Evolutionary conservation across 1,140 invertebrate species (phyloP).

Genomic region (Bicyclus anynana): DNA sequence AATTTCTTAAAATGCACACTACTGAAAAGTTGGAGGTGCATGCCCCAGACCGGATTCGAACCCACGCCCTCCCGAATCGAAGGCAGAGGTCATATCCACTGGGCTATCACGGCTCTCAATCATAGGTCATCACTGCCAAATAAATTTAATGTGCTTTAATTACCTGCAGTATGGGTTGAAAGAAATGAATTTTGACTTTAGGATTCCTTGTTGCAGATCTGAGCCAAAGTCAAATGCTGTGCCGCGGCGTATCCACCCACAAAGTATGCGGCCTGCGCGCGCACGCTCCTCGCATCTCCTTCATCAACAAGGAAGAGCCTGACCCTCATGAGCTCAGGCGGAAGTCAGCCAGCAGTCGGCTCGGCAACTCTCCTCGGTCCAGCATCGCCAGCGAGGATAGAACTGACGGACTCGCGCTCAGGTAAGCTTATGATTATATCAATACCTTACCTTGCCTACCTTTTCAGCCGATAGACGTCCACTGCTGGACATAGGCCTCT

Average conservation of each 20-base stretch:
- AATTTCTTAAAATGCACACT: too few relatives aligned
- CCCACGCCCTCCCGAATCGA: too few relatives aligned
- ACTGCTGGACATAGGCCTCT: too few relatives aligned
- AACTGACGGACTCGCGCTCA: slow-evolving; percentile 47
- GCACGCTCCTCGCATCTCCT: slow-evolving; percentile 70
- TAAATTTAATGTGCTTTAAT: not conserved
- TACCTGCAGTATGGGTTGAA: too few relatives aligned
- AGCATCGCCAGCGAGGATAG: slow-evolving; percentile 56
- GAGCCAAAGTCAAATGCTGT: slow-evolving; percentile 57
- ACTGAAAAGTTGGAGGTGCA: too few relatives aligned
- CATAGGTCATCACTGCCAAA: too few relatives aligned
- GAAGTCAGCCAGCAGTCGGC: slow-evolving; percentile 79
- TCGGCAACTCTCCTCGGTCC: slow-evolving; percentile 60
- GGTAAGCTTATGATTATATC: not conserved
- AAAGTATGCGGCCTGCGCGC: slow-evolving; percentile 59
- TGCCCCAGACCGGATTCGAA: too few relatives aligned
- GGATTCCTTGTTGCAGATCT: slow-evolving; percentile 46
- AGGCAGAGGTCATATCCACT: too few relatives aligned
- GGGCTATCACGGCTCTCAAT: too few relatives aligned
- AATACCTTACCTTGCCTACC: too few relatives aligned
- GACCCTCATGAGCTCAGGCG: slow-evolving; percentile 71
- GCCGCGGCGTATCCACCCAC: slow-evolving; percentile 55
- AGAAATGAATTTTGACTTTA: too few relatives aligned
- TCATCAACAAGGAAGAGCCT: slow-evolving; percentile 74
- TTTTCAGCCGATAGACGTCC: too few relatives aligned